Conservation (phyloP, 1,140 invertebrate genomes). For the Planococcus citri region DNA sequence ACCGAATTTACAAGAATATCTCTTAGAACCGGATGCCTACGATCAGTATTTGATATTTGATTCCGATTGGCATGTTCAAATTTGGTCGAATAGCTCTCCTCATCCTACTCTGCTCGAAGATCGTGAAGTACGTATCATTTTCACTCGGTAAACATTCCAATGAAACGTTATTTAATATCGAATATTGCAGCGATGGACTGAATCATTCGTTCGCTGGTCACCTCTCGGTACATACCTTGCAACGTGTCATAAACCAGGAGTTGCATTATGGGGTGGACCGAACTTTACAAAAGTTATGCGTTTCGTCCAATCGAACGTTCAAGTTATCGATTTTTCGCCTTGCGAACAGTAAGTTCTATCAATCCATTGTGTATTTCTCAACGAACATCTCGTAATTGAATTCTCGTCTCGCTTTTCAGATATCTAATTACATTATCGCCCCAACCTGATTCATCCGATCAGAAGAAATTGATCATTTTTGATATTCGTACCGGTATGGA, state of each 20-base stretch:
- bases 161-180: conserved; percentile 28
- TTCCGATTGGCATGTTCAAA: conserved; percentile 56
- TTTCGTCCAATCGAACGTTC: conserved; percentile 80
- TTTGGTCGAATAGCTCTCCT: conserved; percentile 80
- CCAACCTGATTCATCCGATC: conserved; percentile 43
- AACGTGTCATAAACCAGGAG: conserved; percentile 89
- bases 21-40: conserved; percentile 83
- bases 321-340: conserved; percentile 95
- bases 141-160: conserved; percentile 23
- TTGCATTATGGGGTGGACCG: conserved; percentile 93
- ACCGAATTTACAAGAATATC: conserved; percentile 79
- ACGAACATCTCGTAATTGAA: neutral
- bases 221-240: conserved; percentile 90
- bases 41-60: conserved; percentile 88
- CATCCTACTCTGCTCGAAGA: conserved; percentile 74
- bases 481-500: conserved; percentile 85
- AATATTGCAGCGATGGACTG: conserved; percentile 71
- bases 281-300: conserved; percentile 82
- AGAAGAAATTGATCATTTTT: conserved; percentile 77
- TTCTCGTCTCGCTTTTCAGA: conserved; percentile 35
- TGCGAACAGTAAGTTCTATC: conserved; percentile 63
- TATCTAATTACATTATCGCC: conserved; percentile 89
- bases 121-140: conserved; percentile 50
- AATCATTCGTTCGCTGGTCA: conserved; percentile 93
- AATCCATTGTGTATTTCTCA: neutral